Base-by-base conservation (phyloP, 2,888 invertebrate species). In the Apotomis betuletana region DNA sequence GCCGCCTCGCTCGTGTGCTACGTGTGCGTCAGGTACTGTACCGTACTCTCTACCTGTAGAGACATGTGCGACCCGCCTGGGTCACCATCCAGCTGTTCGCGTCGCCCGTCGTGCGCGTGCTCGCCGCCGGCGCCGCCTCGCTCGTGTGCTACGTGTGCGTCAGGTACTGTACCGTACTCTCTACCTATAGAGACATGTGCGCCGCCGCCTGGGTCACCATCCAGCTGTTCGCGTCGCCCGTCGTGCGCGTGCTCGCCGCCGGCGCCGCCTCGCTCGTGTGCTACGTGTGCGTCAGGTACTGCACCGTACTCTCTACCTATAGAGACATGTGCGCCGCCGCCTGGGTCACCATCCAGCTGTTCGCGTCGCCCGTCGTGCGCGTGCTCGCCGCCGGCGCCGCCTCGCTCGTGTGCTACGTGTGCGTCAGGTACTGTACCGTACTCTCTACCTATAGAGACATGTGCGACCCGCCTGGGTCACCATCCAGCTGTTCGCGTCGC, bases 101-200 rank as follows among this genome's bases (percentile, higher is more conserved):
- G 55, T 95, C 96, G 83, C 96, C 97, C 46, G 95, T 97, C 68
- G 95, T 96, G 77, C 94, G 97, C 74, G 97, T 97, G 89, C 92
- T 97, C 38, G 96, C 97, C 67, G 97, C 97, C 73, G 97, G 98
- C 75, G 94, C 95, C 63, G 97, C 97, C 60, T 94, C 97, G 67
- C 94, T 98, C 77, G 95, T 97, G 75, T 96, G 97, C 82, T 98
- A 98, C 83, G 95, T 98, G 73, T 97, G 97, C 79, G 94, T 97
- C 84, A 96, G 96, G 97, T 97, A 63, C 27, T 27, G 27, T 2
- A 2, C 27, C 27, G n/a, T n/a, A n/a, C n/a, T n/a, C n/a, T n/a
- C n/a, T n/a, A n/a, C n/a, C n/a, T n/a, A n/a, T n/a, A n/a, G n/a
- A n/a, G n/a, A n/a, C n/a, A n/a, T n/a, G n/a, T n/a, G 95, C 15